Evolutionary conservation across 37 sponge, comb jelly and placozoan species (phyloP).

Genomic region (Crambe crambe): DNA sequence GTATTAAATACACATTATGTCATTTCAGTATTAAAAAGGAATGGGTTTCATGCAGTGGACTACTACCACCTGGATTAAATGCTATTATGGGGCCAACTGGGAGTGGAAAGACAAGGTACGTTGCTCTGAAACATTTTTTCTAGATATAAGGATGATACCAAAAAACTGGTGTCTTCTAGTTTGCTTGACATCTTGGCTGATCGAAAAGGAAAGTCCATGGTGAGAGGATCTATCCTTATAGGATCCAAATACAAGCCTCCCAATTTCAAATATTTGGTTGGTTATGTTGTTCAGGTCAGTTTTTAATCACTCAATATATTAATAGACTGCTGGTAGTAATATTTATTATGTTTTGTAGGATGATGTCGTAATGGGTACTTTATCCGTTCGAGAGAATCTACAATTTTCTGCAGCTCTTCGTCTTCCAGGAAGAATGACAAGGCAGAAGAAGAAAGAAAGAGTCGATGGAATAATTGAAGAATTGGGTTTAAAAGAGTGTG

Average conservation of each 20-base stretch:
- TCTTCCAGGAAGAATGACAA: slow-evolving; percentile 22
- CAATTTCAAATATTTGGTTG: slow-evolving; percentile 64
- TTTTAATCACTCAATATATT: too few species aligned
- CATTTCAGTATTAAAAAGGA: too few species aligned
- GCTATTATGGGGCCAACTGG: slow-evolving; percentile 71
- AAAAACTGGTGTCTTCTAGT: slow-evolving; percentile 17
- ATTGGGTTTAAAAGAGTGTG: slow-evolving; percentile 63
- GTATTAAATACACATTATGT: too few species aligned
- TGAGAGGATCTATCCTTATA: slow-evolving; percentile 50
- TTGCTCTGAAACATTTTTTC: background rate
- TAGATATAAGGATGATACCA: too few species aligned
- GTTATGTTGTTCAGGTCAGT: slow-evolving; percentile 87
- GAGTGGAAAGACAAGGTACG: slow-evolving; percentile 66
- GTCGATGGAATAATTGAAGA: slow-evolving; percentile 71
- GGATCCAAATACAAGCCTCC: slow-evolving; percentile 50
- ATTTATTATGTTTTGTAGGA: slow-evolving; percentile 25
- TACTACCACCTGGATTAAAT: slow-evolving; percentile 51
- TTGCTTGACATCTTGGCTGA: slow-evolving; percentile 77
- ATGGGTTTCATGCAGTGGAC: slow-evolving; percentile 42
- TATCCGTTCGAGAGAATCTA: slow-evolving; percentile 76
- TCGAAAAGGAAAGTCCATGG: slow-evolving; percentile 36
- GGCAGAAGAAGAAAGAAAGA: slow-evolving; percentile 26
- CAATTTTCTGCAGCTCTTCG: slow-evolving; percentile 71
- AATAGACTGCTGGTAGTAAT: too few species aligned
- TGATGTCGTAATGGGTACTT: slow-evolving; percentile 67